A percentile compares a stretch with the other conserved stretches of the same genome.
Conservation (phyloP, 2,797 vertebrate genomes). For the Luscinia luscinia region DNA sequence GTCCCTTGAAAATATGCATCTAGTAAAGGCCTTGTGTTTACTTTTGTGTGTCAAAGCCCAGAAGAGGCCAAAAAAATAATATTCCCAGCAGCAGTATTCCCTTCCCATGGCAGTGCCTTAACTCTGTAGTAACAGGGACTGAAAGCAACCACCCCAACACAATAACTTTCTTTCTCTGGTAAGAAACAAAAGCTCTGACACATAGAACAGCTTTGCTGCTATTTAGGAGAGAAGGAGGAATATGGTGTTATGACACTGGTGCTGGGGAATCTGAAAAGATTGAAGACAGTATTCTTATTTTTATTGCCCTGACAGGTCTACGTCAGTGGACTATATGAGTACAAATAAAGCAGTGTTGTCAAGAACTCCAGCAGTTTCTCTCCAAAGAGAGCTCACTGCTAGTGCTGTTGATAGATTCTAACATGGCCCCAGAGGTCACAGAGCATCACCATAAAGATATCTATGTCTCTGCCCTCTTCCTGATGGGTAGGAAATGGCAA, state of each 20-base stretch:
- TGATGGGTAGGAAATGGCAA: not conserved
- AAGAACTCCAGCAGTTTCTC: not conserved
- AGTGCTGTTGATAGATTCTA: not conserved
- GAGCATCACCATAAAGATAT: not conserved
- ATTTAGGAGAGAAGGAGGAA: not conserved
- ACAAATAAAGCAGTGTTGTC: not conserved
- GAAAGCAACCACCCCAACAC: not conserved
- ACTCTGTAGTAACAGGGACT: not conserved
- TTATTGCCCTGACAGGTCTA: not conserved
- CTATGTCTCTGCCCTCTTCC: not conserved
- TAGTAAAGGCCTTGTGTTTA: not conserved
- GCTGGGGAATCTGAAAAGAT: not conserved
- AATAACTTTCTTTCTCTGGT: not conserved
- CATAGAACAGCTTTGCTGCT: not conserved
- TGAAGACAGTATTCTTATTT: not conserved
- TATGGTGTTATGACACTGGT: not conserved
- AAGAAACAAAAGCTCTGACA: slow-evolving; percentile 1
- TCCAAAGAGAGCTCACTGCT: not conserved
- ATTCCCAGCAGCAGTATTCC: not conserved
- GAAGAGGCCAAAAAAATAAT: not conserved
- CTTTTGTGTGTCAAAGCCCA: not conserved
- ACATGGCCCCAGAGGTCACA: not conserved
- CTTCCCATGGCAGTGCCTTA: not conserved
- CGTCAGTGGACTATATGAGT: not conserved
- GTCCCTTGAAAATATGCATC: not conserved